These are phyloP conservation scores for Conus betulinus DNA, from an alignment of 1,140 invertebrate species.

Conservation along the genomic window DNA sequence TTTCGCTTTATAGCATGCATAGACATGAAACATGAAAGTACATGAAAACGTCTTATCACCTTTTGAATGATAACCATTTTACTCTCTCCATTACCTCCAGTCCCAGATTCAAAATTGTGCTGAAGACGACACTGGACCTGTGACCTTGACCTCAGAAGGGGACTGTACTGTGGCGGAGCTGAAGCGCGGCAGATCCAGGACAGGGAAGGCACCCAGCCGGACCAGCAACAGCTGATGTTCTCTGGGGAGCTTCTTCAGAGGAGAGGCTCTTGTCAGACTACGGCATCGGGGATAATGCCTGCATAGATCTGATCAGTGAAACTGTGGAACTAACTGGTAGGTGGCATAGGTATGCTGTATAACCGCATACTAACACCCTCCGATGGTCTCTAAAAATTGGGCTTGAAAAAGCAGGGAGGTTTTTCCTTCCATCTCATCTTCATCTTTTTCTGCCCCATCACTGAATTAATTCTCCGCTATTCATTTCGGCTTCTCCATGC, in stretches of 20 bases:
- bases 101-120: not conserved
- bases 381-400: no score
- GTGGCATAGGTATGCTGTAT: not conserved
- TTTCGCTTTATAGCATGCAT: no score
- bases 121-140: not conserved
- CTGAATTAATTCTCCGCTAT: no score
- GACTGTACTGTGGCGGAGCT: constrained; percentile 27
- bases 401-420: not conserved
- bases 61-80: no score
- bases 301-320: not conserved
- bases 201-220: not conserved
- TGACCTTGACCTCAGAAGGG: not conserved
- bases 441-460: not conserved
- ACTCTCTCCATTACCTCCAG: not conserved
- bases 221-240: constrained; percentile 30
- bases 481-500: no score
- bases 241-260: constrained; percentile 18
- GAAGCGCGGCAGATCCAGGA: constrained; percentile 23
- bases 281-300: not conserved
- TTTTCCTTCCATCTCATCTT: not conserved
- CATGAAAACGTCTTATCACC: no score
- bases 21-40: no score
- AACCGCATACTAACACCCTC: no score
- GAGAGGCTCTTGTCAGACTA: not conserved
- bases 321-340: constrained; percentile 24